Conservation (phyloP, 2,797 vertebrate species). For the Lophura swinhoii region DNA sequence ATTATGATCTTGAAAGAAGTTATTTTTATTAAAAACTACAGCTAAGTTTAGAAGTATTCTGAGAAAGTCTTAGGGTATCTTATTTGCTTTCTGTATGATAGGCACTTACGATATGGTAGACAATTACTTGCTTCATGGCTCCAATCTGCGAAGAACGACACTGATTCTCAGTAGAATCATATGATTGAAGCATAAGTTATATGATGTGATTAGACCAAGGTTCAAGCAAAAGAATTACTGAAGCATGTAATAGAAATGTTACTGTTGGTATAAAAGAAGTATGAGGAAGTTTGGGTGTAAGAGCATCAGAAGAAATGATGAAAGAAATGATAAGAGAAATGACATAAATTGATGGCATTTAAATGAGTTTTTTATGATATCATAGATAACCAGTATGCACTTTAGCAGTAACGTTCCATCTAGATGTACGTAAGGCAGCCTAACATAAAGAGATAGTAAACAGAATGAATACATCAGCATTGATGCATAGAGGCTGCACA, state of each 20-base stretch:
- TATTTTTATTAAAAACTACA: background rate
- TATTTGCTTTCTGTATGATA: background rate
- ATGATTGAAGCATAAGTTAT: background rate
- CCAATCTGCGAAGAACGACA: background rate
- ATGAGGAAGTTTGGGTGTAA: background rate
- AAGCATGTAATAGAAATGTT: background rate
- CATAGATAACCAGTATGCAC: background rate
- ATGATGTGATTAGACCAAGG: background rate
- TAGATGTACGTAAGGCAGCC: background rate
- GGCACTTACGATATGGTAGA: background rate
- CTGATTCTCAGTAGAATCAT: background rate
- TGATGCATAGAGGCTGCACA: background rate
- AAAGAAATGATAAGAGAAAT: background rate
- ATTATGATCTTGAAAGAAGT: background rate
- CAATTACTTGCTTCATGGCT: background rate
- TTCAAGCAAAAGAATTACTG: background rate
- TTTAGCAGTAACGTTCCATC: background rate
- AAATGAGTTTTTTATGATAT: background rate
- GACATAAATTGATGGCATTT: background rate
- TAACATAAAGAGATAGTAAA: background rate
- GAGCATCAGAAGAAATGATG: background rate
- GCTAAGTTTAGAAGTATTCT: background rate
- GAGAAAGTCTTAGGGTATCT: background rate
- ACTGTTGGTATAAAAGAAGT: background rate
- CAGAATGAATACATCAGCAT: accelerated